phyloP scores from a whole-genome alignment of 2,797 vertebrate species.

The Leuciscus waleckii region DNA sequence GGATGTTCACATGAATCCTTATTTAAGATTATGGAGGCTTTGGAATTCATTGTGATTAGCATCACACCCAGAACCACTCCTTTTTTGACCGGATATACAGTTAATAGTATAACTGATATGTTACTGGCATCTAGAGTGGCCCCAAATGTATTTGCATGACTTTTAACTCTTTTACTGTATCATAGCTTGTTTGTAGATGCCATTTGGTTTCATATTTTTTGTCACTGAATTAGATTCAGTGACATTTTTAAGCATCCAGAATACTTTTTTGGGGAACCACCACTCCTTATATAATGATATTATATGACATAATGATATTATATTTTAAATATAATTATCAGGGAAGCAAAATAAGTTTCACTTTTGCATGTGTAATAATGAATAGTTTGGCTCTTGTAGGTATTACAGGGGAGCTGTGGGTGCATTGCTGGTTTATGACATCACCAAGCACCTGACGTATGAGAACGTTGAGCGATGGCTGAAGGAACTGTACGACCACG shows the following conservation, averaged over 20 bases:
- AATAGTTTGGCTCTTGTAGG: slow-evolving; percentile 59
- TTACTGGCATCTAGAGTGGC: not conserved
- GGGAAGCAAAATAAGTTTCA: not conserved
- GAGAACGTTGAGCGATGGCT: slow-evolving; percentile 80
- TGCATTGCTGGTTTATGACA: slow-evolving; percentile 80
- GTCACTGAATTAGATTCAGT: not conserved
- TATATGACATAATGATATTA: not conserved
- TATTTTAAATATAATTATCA: not conserved
- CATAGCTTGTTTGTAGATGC: not conserved
- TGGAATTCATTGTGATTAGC: not conserved
- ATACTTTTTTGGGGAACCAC: not conserved
- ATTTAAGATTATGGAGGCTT: not conserved
- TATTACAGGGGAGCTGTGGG: slow-evolving; percentile 83
- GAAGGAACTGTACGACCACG: slow-evolving; percentile 81
- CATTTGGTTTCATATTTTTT: not conserved
- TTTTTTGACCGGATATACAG: not conserved
- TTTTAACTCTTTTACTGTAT: not conserved
- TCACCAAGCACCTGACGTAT: slow-evolving; percentile 81
- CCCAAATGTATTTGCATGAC: not conserved
- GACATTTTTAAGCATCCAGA: not conserved
- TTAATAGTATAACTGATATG: not conserved
- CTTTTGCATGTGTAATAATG: not conserved
- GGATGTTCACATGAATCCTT: not conserved
- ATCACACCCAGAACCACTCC: slow-evolving; percentile 45
- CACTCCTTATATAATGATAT: not conserved